Conservation (phyloP, 2,113 vertebrate species). For the Anarhynchus alexandrinus region DNA sequence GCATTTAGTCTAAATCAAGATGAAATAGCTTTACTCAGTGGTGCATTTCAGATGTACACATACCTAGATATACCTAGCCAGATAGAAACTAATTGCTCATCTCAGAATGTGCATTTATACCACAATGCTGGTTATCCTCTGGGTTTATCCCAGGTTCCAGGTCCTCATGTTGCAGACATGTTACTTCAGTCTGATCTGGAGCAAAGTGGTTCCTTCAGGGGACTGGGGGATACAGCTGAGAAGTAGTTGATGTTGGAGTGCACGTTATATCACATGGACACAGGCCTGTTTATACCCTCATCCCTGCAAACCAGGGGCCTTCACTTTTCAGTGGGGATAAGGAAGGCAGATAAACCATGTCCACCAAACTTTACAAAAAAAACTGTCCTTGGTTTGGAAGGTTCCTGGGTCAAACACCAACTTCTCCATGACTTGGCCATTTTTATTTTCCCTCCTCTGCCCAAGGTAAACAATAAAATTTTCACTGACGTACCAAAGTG, state of each 20-base stretch:
- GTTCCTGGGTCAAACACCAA: background rate
- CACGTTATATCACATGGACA: accelerated
- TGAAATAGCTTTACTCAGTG: background rate
- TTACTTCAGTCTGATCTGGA: background rate
- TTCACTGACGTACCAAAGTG: accelerated
- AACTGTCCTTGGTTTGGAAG: background rate
- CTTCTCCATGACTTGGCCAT: background rate
- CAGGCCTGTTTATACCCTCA: background rate
- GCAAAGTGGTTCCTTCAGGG: background rate
- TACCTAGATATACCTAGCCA: background rate
- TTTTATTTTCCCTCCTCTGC: background rate
- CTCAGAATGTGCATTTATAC: background rate
- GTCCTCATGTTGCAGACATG: background rate
- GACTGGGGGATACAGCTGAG: accelerated
- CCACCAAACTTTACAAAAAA: background rate
- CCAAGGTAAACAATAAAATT: background rate
- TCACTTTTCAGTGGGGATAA: background rate
- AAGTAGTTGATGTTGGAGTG: background rate
- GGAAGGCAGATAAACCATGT: background rate
- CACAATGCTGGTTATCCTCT: background rate
- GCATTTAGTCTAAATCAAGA: background rate
- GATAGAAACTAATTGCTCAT: background rate
- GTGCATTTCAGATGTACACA: background rate
- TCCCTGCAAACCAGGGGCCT: background rate
- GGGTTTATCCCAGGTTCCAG: background rate